These are phyloP conservation scores for Archips xylosteana DNA, from an alignment of 2,888 invertebrate species.

Conservation along the genomic window DNA sequence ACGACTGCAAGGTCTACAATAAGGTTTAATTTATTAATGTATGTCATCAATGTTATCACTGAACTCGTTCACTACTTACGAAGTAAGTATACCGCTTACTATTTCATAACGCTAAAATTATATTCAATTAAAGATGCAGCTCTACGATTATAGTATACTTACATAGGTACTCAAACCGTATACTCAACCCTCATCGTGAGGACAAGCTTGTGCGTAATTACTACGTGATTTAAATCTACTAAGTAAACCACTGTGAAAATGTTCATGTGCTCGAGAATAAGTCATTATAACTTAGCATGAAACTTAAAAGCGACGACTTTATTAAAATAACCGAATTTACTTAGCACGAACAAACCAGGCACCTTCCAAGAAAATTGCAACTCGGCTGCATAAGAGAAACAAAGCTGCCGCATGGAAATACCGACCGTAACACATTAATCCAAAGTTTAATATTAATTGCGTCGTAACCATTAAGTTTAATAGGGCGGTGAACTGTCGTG, in stretches of 20 bases:
- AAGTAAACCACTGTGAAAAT: background rate
- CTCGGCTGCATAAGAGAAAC: slow-evolving; percentile 22
- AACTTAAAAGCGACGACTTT: slow-evolving; percentile 7
- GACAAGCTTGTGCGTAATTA: background rate
- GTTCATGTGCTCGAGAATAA: slow-evolving; percentile 5
- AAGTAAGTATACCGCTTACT: no score
- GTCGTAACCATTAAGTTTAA: slow-evolving; percentile 10
- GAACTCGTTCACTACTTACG: no score
- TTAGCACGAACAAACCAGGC: slow-evolving; percentile 15
- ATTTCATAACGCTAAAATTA: no score
- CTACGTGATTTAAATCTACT: background rate
- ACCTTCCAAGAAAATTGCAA: slow-evolving; percentile 32
- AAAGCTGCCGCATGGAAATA: background rate
- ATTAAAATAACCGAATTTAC: slow-evolving; percentile 30
- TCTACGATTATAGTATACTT: no score
- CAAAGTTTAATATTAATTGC: slow-evolving; percentile 18
- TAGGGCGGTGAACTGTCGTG: slow-evolving; percentile 25
- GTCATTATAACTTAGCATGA: slow-evolving; percentile 14
- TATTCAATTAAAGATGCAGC: no score
- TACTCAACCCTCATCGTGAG: no score
- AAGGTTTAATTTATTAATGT: no score
- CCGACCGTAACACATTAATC: slow-evolving; percentile 3
- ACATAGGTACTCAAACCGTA: no score
- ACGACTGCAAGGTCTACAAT: no score
- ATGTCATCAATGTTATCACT: no score